Evolutionary conservation across 1,140 invertebrate genomes (phyloP).

Genomic region (Sipha flava): DNA sequence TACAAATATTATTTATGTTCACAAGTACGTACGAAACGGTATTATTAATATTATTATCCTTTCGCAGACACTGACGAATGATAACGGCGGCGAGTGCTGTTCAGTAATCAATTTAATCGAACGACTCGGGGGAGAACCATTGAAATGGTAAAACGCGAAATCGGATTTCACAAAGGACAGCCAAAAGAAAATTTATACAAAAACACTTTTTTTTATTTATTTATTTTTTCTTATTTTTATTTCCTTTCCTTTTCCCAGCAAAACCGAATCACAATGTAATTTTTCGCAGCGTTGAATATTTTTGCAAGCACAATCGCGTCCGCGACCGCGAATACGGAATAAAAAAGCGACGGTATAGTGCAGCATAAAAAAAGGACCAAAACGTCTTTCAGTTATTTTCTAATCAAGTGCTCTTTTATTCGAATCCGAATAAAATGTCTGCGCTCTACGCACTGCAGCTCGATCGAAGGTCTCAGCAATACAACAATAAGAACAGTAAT

Average conservation of each 20-base stretch:
- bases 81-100: background rate
- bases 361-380: background rate
- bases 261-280: slow-evolving; percentile 4
- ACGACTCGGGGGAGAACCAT: background rate
- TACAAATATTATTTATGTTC: background rate
- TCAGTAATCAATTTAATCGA: slow-evolving; percentile 19
- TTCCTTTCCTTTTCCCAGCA: background rate
- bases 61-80: background rate
- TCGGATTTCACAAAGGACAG: background rate
- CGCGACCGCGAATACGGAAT: no score
- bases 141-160: slow-evolving; percentile 7
- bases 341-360: background rate
- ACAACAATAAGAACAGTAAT: no score
- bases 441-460: no score
- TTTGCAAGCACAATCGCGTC: background rate
- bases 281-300: background rate
- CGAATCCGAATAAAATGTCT: background rate
- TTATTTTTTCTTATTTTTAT: no score
- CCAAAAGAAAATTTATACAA: background rate
- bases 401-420: slow-evolving; percentile 8
- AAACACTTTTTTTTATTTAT: background rate
- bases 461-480: no score
- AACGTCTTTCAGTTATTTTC: background rate
- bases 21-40: background rate
- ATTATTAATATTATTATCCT: background rate